phyloP scores from a whole-genome alignment of 2,113 vertebrate genomes.

The Entomyzon cyanotis region DNA sequence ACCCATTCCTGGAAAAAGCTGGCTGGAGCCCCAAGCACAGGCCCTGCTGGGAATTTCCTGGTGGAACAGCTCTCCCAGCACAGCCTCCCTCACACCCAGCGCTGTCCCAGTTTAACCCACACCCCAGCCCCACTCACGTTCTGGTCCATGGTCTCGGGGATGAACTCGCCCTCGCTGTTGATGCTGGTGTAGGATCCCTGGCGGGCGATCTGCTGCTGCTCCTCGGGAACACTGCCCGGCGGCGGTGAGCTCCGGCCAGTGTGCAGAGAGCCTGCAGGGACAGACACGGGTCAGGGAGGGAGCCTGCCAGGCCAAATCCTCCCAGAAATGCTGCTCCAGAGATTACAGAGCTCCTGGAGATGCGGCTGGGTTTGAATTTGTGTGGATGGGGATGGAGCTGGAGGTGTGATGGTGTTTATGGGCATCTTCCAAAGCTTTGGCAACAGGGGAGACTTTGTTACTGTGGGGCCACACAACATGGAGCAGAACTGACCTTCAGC shows the following conservation, averaged over 20 bases:
- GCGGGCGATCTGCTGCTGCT: constrained; percentile 91
- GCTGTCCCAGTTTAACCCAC: rapidly evolving
- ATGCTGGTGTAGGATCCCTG: constrained; percentile 93
- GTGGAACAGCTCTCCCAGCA: rapidly evolving
- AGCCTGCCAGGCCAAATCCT: too few species aligned
- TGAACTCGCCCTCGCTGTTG: constrained; percentile 92
- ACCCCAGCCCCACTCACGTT: constrained; percentile 67
- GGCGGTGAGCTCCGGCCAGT: constrained; percentile 87
- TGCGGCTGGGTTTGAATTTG: not conserved
- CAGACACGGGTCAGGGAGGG: not conserved
- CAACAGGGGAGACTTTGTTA: not conserved
- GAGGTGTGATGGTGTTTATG: not conserved
- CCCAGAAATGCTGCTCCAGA: rapidly evolving
- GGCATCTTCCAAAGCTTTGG: not conserved
- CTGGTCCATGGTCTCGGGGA: constrained; percentile 84
- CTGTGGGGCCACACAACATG: not conserved
- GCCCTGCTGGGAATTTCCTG: rapidly evolving
- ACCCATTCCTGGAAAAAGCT: not conserved
- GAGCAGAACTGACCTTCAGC: not conserved
- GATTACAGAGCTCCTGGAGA: not conserved
- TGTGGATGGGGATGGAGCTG: rapidly evolving
- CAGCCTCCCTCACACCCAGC: rapidly evolving
- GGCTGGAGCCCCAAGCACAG: not conserved
- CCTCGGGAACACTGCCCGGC: constrained; percentile 87
- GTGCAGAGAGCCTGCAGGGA: constrained; percentile 86